Evolutionary conservation across 2,888 invertebrate genomes (phyloP).

Genomic region (Cecidostiba fungosa): DNA sequence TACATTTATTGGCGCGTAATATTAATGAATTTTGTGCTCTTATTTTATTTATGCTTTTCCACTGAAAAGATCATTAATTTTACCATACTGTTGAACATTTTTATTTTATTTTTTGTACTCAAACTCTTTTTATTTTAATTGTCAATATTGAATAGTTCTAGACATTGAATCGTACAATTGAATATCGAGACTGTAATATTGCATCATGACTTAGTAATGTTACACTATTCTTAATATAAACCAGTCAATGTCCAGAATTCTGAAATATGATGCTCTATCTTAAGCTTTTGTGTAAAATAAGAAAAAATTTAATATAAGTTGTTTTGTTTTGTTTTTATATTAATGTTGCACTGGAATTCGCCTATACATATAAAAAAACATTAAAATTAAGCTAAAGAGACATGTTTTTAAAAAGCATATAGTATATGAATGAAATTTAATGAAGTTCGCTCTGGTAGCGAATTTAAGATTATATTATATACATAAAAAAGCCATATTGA

Average conservation of each 20-base stretch:
- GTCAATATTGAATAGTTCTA: slow-evolving; percentile 21
- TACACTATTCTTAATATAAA: slow-evolving; percentile 26
- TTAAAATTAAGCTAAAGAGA: background rate
- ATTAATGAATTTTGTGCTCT: slow-evolving; percentile 19
- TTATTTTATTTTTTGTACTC: slow-evolving; percentile 33
- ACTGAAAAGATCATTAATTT: slow-evolving; percentile 15
- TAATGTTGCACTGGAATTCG: slow-evolving; percentile 3
- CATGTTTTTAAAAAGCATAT: background rate
- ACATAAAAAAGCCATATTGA: background rate
- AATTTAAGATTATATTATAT: background rate
- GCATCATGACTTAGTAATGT: slow-evolving; percentile 54
- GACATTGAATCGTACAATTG: slow-evolving; percentile 35
- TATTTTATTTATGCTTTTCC: slow-evolving; percentile 23
- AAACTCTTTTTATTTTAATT: background rate
- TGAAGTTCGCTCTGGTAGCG: background rate
- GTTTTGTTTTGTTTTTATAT: slow-evolving; percentile 17
- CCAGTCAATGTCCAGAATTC: slow-evolving; percentile 46
- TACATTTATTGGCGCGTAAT: slow-evolving; percentile 1
- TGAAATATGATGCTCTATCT: background rate
- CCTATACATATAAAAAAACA: background rate
- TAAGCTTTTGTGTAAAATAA: slow-evolving; percentile 9
- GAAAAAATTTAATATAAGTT: slow-evolving; percentile 8
- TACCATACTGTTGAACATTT: background rate
- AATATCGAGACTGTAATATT: slow-evolving; percentile 46
- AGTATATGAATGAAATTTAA: slow-evolving; percentile 10